phyloP scores from a whole-genome alignment of 2,797 vertebrate species.

The Tamandua tetradactyla region DNA sequence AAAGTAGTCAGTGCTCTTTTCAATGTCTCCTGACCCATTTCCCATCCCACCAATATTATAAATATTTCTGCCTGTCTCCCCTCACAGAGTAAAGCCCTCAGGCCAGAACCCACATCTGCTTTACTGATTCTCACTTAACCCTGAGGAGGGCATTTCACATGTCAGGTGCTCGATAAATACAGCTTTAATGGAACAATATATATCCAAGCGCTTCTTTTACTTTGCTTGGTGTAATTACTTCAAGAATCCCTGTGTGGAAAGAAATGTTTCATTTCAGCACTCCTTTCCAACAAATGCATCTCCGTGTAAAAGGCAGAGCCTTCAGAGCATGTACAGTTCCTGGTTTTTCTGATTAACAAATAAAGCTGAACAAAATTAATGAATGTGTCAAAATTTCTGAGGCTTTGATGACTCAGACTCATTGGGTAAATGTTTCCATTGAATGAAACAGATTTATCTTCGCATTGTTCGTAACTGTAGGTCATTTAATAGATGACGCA shows the following conservation, averaged over 20 bases:
- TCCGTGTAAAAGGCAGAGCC: constrained; percentile 40
- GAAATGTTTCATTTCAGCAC: constrained; percentile 40
- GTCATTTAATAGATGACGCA: constrained; percentile 69
- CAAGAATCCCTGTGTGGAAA: neutral
- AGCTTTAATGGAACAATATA: neutral
- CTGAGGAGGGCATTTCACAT: neutral
- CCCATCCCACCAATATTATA: fast-evolving
- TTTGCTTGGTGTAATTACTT: constrained; percentile 1
- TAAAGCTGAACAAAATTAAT: constrained; percentile 77
- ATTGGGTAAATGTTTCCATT: constrained; percentile 69
- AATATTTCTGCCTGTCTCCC: neutral
- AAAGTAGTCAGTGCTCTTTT: neutral
- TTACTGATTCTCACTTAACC: neutral
- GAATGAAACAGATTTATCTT: constrained; percentile 76
- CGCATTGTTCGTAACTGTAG: constrained; percentile 68
- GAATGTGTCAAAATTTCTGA: constrained; percentile 74
- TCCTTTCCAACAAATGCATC: constrained; percentile 43
- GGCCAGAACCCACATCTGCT: neutral
- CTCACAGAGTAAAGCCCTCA: neutral
- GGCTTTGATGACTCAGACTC: constrained; percentile 75
- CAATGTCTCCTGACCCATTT: neutral
- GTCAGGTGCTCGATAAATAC: neutral
- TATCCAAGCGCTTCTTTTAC: neutral
- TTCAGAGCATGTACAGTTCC: neutral
- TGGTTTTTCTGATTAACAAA: constrained; percentile 75